Conservation (phyloP, 2,888 invertebrate genomes). For the Serripes groenlandicus region DNA sequence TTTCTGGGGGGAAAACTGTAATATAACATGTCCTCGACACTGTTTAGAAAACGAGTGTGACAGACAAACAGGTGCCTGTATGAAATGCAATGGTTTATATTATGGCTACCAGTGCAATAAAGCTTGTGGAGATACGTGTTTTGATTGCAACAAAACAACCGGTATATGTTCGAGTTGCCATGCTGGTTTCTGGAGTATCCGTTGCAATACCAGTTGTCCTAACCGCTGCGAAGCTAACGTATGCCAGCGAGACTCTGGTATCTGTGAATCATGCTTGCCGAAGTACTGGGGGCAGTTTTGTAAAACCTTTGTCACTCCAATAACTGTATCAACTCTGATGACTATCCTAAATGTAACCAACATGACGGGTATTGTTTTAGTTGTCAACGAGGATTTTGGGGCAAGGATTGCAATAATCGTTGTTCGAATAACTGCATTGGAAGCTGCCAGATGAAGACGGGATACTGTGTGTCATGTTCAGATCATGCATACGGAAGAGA, state of each 20-base stretch:
- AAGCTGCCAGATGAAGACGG: not conserved
- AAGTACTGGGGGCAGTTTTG: not conserved
- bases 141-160: not conserved
- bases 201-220: not conserved
- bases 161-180: not conserved
- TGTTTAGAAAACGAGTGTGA: not conserved
- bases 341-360: not conserved
- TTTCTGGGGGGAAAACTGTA: not conserved
- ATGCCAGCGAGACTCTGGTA: not conserved
- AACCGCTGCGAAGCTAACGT: not conserved
- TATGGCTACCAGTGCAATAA: not conserved
- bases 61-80: not conserved
- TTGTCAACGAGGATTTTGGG: not conserved
- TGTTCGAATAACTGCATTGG: not conserved
- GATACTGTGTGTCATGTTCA: conserved; percentile 1
- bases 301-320: not conserved
- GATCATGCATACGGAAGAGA: conserved; percentile 3
- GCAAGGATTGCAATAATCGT: not conserved
- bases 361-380: not conserved
- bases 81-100: not conserved
- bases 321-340: not conserved
- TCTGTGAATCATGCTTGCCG: not conserved
- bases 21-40: not conserved
- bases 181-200: not conserved
- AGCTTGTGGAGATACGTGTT: not conserved